Base-by-base conservation (phyloP, 2,113 vertebrate species). In the Clarias magur region DNA sequence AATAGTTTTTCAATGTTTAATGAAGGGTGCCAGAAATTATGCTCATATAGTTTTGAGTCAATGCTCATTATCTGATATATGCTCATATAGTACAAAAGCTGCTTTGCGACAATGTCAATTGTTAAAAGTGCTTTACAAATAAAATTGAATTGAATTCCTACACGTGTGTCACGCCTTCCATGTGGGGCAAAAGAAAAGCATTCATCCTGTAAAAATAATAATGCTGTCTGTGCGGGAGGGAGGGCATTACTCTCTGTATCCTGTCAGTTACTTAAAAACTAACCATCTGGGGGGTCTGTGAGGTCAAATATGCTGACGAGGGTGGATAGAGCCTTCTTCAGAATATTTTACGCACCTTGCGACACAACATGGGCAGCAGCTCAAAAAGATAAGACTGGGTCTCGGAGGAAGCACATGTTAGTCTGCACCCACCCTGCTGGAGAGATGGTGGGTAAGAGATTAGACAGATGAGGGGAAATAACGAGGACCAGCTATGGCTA, bases 321-420 rank as follows among this genome's bases (percentile, higher is more conserved):
- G 10, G 11, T 53, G 72, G 42, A n/a, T 25, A 15, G 42, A 4
- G 16, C 73, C 15, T 54, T 16, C 6, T 6, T 19, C 48, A 1
- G 11, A 25, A 21, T 5, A 54, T 30, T 10, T 80, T 80, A 19
- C 1, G 0, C 56, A 34, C 56, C 78, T 17, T 80, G 56, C 34
- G 78, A 73, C 4, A 23, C 72, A 75, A 19, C 15, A 80, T 34
- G 27, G 56, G 56, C 56, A 80, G n/a, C n/a, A 60, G 56, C 34
- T 80, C 56, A 38, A 38, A 80, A 12, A 60, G 57, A 62, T 80
- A 80, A 80, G 57, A 34, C 4, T n/a, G 42, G 10, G 73, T 76
- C 53, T 56, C 76, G 17, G n/a, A 57, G 76, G 76, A 79, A 79
- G n/a, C 53, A 76, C 73, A 75, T 48, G 72, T 48, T 48, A 75